phyloP scores from a whole-genome alignment of 2,113 vertebrate genomes.

The Poeciliopsis turrubarensis region DNA sequence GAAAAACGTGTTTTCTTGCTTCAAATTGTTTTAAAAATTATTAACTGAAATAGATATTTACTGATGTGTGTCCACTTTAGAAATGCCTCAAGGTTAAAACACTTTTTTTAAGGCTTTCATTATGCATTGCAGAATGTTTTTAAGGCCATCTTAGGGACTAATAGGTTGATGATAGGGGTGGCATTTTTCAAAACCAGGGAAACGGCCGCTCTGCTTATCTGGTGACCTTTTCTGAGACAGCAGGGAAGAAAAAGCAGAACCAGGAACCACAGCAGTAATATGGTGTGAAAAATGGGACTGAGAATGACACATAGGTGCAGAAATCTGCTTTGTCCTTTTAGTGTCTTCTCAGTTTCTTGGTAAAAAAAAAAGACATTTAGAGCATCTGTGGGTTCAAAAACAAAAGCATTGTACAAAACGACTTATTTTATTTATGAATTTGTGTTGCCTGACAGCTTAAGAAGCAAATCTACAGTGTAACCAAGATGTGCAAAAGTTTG shows the following conservation, averaged over 20 bases:
- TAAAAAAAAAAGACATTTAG: constrained; percentile 7
- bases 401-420: not conserved
- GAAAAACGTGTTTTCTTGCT: not conserved
- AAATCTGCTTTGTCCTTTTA: constrained; percentile 6
- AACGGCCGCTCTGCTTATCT: not conserved
- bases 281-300: not conserved
- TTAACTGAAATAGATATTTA: not conserved
- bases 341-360: not conserved
- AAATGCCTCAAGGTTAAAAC: not conserved
- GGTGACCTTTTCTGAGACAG: constrained; percentile 29
- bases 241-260: not conserved
- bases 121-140: not conserved
- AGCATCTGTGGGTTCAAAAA: not conserved
- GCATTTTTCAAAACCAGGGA: constrained; percentile 15
- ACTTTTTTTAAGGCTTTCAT: not conserved
- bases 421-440: not conserved
- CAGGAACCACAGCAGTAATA: not conserved
- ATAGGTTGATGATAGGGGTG: constrained; percentile 15
- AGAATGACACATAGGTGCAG: not conserved
- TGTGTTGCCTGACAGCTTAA: too few relatives aligned
- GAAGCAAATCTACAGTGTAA: too few relatives aligned
- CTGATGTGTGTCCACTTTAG: not conserved
- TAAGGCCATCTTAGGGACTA: not conserved
- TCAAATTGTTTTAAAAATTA: not conserved
- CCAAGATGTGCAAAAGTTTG: too few relatives aligned